Evolutionary conservation across 2,888 invertebrate genomes (phyloP), one percentile per base, ranked within the genome.

Genomic region (Himalopsyche anomala): DNA sequence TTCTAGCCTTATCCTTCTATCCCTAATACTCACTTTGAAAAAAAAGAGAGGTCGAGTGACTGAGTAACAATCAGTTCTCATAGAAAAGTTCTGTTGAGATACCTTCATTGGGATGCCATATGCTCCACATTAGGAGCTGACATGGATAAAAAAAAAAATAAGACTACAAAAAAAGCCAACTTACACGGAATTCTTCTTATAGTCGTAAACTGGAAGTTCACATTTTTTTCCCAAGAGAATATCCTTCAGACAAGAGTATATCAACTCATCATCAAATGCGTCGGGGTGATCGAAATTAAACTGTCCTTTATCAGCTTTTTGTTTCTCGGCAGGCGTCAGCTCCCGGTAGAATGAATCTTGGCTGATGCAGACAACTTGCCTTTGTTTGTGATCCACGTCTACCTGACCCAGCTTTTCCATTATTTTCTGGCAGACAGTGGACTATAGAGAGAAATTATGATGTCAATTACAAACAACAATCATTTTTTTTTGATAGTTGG

Each of bases 261-360:
- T 96, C 42, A 98, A 93, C 85, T 96, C 96, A 90, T 98, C 97
- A 91, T 99, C 97, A 91, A 99, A 98, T 0, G 99, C 99, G 91
- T 98, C 98, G 0, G 99, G 99, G 93, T 99, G 99, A 91, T 99
- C 99, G 92, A 99, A 99, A 93, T 99, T 99, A 91, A 97, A 99
- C 90, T 97, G 96, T 45, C 99, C 99, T 84, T 96, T 95, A 87
- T 96, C 96, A 4, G 98, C 98, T 89, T 96, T 96, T 0, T 95
- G 92, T 89, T 96, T 95, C 91, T 99, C 99, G 0, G 95, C 94
- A 0, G 95, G 92, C 0, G 95, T 96, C 82, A 99, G 93, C 87
- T 98, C 96, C 84, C 97, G 95, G 92, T 99, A 99, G 92, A 99
- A 99, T 85, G 98, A 97, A 90, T 99, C 99, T 91, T 99, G 98